Evolutionary conservation across 2,797 vertebrate genomes (phyloP).

Genomic region (Centroberyx gerrardi): DNA sequence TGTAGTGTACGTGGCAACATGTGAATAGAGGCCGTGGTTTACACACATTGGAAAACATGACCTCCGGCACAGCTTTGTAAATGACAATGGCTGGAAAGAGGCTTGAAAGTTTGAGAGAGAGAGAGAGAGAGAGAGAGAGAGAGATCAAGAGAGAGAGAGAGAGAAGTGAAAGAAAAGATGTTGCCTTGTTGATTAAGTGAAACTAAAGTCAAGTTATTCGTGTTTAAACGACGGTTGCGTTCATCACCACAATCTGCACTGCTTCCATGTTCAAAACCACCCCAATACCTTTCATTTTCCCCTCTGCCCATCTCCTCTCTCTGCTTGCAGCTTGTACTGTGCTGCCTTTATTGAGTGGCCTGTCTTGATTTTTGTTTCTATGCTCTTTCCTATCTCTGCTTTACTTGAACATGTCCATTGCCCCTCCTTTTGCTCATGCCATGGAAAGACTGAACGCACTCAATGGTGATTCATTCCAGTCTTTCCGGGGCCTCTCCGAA

Average conservation of each 20-base stretch:
- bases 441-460: constrained; percentile 76
- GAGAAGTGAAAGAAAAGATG: constrained; percentile 68
- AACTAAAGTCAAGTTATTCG: constrained; percentile 64
- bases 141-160: constrained; percentile 20
- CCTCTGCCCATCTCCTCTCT: background rate
- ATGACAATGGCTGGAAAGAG: constrained; percentile 32
- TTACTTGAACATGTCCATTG: constrained; percentile 29
- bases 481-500: constrained; percentile 73
- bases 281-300: constrained; percentile 19
- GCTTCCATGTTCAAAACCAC: constrained; percentile 60
- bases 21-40: constrained; percentile 73
- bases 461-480: constrained; percentile 74
- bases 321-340: constrained; percentile 11
- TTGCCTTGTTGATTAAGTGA: constrained; percentile 60
- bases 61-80: constrained; percentile 53
- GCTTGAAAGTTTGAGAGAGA: background rate
- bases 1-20: constrained; percentile 36
- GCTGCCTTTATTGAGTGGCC: constrained; percentile 14
- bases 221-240: constrained; percentile 57
- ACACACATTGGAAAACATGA: constrained; percentile 63
- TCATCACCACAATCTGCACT: constrained; percentile 52
- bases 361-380: constrained; percentile 7
- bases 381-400: constrained; percentile 44
- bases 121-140: constrained; percentile 8
- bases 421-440: constrained; percentile 44